Conservation (phyloP, 2,797 vertebrate genomes). For the Gambusia yucatana region DNA sequence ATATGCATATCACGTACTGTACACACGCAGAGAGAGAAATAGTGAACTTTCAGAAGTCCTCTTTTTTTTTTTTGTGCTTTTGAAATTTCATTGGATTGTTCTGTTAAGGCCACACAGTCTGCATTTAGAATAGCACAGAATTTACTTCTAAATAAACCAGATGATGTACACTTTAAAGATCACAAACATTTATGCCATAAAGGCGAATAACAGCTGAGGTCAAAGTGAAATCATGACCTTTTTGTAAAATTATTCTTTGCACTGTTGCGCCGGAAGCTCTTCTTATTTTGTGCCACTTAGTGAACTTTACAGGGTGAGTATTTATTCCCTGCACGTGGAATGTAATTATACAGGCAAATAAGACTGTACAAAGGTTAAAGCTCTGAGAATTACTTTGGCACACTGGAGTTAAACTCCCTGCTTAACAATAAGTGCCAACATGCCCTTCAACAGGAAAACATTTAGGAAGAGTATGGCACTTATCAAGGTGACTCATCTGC, state of each 20-base stretch:
- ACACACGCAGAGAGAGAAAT: constrained; percentile 16
- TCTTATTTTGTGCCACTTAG: constrained; percentile 7
- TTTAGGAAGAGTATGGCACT: constrained; percentile 12
- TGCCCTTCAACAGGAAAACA: constrained; percentile 30
- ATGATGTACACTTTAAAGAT: constrained; percentile 26
- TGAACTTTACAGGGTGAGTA: constrained; percentile 8
- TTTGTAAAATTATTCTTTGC: constrained; percentile 24
- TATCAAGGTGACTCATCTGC: constrained; percentile 34
- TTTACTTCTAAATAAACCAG: neutral
- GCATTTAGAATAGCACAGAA: neutral
- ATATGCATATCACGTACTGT: constrained; percentile 29
- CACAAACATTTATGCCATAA: constrained; percentile 6
- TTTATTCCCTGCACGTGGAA: constrained; percentile 18
- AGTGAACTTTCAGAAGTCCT: constrained; percentile 6
- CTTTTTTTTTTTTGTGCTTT: neutral
- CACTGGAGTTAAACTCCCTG: constrained; percentile 1
- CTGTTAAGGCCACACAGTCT: neutral
- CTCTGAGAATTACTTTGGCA: constrained; percentile 14
- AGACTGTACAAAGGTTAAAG: constrained; percentile 22
- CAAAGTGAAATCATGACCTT: constrained; percentile 25
- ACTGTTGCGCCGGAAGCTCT: constrained; percentile 10
- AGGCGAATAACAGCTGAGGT: constrained; percentile 37
- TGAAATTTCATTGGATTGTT: neutral
- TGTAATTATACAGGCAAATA: constrained; percentile 27
- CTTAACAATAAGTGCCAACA: constrained; percentile 25